Conservation (phyloP, 2,888 invertebrate genomes). For the Acronicta alni region DNA sequence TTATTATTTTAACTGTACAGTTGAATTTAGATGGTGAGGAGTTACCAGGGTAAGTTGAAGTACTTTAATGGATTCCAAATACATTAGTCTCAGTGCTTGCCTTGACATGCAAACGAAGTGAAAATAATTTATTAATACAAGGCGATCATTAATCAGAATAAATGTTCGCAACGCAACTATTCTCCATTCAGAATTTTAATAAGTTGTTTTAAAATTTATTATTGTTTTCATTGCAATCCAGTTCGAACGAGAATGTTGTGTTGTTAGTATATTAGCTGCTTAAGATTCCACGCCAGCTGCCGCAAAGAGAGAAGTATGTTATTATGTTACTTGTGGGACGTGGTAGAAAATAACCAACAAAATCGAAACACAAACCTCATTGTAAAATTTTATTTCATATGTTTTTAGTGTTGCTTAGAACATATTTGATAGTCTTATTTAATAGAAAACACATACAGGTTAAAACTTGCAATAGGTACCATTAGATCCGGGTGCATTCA, state of each 20-base stretch:
- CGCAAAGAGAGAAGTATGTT: slow-evolving; percentile 39
- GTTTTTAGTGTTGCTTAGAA: no score
- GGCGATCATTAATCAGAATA: slow-evolving; percentile 55
- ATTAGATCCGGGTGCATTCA: no score
- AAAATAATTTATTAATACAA: slow-evolving; percentile 60
- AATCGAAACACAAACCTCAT: no score
- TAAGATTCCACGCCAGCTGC: slow-evolving; percentile 42
- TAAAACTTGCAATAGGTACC: no score
- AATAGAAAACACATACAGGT: no score
- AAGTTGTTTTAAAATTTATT: slow-evolving; percentile 43
- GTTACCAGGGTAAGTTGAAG: slow-evolving; percentile 45
- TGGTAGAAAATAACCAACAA: background rate
- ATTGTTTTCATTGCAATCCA: slow-evolving; percentile 35
- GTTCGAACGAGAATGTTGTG: slow-evolving; percentile 31
- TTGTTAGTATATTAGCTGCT: slow-evolving; percentile 33
- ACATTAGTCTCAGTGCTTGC: slow-evolving; percentile 63
- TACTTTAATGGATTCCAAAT: slow-evolving; percentile 67
- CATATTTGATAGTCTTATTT: no score
- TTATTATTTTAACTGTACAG: slow-evolving; percentile 23
- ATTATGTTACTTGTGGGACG: slow-evolving; percentile 40
- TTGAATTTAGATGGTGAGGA: slow-evolving; percentile 20
- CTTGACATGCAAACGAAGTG: slow-evolving; percentile 56
- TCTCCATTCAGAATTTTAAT: slow-evolving; percentile 49
- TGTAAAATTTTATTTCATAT: no score
- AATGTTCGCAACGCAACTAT: slow-evolving; percentile 46